These are phyloP conservation scores for Hippocampus barbouri DNA, from an alignment of 2,113 vertebrate species.

Conservation along the genomic window DNA sequence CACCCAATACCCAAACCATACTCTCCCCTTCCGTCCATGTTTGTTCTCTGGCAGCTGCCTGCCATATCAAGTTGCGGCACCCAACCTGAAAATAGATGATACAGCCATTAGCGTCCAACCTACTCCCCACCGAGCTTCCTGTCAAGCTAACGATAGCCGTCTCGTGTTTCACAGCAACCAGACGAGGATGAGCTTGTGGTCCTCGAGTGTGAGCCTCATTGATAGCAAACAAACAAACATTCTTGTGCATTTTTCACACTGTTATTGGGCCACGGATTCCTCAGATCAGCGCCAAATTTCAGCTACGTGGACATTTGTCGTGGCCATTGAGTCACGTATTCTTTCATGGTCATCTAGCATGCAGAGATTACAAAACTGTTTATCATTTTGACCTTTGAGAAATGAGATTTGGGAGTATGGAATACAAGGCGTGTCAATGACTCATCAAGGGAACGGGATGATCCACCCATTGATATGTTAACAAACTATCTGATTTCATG, in stretches of 20 bases:
- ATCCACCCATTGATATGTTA: background rate
- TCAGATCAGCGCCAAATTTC: background rate
- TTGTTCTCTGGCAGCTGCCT: conserved; percentile 53
- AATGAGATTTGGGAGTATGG: background rate
- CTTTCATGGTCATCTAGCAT: background rate
- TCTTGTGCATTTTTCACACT: background rate
- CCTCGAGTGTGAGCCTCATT: background rate
- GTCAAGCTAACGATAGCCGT: conserved; percentile 33
- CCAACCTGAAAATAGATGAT: conserved; percentile 62
- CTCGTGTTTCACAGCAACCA: conserved; percentile 26
- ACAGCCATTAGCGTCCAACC: conserved; percentile 51
- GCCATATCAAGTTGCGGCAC: conserved; percentile 56
- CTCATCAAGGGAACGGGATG: background rate
- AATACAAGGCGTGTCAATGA: background rate
- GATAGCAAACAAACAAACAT: background rate
- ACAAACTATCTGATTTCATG: background rate
- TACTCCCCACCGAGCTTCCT: conserved; percentile 54
- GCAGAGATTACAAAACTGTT: background rate
- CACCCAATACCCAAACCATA: conserved; percentile 28
- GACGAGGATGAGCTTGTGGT: background rate
- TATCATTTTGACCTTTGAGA: background rate
- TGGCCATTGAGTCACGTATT: background rate
- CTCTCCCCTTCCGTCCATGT: conserved; percentile 48
- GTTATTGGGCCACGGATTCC: background rate
- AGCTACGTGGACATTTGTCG: background rate